Base-by-base conservation (phyloP, 1,140 invertebrate species). In the Aphelinus atriplicis region DNA sequence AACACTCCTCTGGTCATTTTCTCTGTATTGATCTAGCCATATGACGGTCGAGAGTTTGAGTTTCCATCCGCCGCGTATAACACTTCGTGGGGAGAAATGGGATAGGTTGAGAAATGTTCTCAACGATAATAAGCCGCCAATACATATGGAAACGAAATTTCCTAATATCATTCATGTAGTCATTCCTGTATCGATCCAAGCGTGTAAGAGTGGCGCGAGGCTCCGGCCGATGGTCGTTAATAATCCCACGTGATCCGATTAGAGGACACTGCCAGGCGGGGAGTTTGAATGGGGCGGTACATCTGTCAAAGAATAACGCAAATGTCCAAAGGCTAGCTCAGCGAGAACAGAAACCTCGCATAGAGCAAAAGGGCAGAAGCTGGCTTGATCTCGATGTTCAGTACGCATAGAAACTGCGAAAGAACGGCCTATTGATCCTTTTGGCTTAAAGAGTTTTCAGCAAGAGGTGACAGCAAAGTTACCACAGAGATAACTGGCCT, bases 271-370 rank as follows among this genome's bases (percentile, higher is more conserved):
- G 89, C 87, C 90, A 91, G 90, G 90, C 87, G 89, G 91, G 91
- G 90, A 93, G 92, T 93, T 93, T 93, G 91, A 90, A 92, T 93
- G 92, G 91, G 91, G 91, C 91, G 90, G 91, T 91, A 93, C 91
- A 92, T 91, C 84, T 87, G 85, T 91, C 89, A 92, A 93, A 93
- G 82, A 88, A 90, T 93, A 93, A 93, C 91, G 91, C 90, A 93
- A 91, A 91, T 92, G 91, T 92, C 91, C 91, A 90, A 92, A 92
- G 91, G 91, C 86, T 84, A 91, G 91, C 92, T 93, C 92, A 92
- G 89, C 86, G 90, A 92, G 91, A 89, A 92, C 91, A 90, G 92
- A 93, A 93, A 93, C 89, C 91, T 92, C 90, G 87, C 89, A 90
- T 92, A 90, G 91, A 93, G 89, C 89, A 93, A 92, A 93, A 92